Evolutionary conservation across 2,888 invertebrate species (phyloP).

Genomic region (Euphydryas editha): DNA sequence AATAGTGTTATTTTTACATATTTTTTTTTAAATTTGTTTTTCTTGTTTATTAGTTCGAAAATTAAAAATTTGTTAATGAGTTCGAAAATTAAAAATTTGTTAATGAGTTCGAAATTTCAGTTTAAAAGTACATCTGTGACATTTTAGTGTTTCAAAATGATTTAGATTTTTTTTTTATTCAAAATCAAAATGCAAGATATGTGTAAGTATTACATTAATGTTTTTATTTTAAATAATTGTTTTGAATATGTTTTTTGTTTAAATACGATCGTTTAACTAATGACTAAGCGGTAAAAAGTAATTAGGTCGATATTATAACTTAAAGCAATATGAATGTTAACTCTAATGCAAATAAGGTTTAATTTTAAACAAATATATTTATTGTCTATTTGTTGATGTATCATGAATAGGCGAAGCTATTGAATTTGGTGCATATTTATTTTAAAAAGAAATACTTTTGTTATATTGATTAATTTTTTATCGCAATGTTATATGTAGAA

Average conservation of each 20-base stretch:
- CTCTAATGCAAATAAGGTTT: slow-evolving; percentile 28
- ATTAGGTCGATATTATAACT: slow-evolving; percentile 40
- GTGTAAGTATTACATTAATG: slow-evolving; percentile 63
- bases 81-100: background rate
- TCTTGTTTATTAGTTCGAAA: background rate
- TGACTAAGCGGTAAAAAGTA: slow-evolving; percentile 45
- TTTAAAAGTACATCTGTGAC: background rate
- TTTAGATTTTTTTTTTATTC: slow-evolving; percentile 15
- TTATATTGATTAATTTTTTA: background rate
- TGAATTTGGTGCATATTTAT: background rate
- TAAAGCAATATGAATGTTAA: slow-evolving; percentile 40
- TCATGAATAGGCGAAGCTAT: background rate
- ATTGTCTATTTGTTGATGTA: background rate
- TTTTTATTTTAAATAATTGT: slow-evolving; percentile 23
- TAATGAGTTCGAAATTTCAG: background rate
- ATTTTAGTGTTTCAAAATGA: slow-evolving; percentile 28
- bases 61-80: background rate
- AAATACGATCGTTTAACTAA: slow-evolving; percentile 21
- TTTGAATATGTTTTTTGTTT: slow-evolving; percentile 18
- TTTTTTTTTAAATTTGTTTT: background rate
- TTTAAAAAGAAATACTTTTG: background rate
- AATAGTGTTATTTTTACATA: background rate
- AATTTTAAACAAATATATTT: slow-evolving; percentile 24
- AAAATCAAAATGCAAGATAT: slow-evolving; percentile 66
- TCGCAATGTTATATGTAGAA: background rate